Conservation (phyloP, 1,140 invertebrate genomes). For the Orchesella cincta region DNA sequence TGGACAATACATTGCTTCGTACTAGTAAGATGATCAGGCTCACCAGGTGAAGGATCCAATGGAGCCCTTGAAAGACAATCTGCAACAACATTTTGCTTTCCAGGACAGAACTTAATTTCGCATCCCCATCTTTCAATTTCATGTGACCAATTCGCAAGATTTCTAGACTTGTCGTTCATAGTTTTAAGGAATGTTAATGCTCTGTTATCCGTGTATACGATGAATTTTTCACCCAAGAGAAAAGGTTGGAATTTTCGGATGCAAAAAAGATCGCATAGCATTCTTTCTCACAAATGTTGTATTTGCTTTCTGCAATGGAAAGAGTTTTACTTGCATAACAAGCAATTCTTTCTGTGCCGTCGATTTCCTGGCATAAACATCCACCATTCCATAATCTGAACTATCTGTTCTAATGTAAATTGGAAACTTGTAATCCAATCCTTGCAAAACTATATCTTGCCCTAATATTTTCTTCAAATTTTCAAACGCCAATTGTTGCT, state of each 20-base stretch:
- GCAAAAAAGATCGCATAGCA: conserved; percentile 37
- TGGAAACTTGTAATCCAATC: conserved; percentile 39
- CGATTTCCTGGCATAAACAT: conserved; percentile 32
- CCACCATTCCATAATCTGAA: conserved; percentile 34
- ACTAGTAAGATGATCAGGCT: conserved; percentile 25
- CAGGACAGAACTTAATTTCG: conserved; percentile 52
- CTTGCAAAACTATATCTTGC: conserved; percentile 35
- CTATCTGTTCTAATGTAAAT: conserved; percentile 39
- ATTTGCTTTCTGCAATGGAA: conserved; percentile 24
- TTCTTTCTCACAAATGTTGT: conserved; percentile 35
- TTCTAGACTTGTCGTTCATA: conserved; percentile 17
- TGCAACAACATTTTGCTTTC: conserved; percentile 44
- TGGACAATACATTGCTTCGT: neutral
- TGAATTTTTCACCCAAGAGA: conserved; percentile 35
- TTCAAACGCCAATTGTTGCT: conserved; percentile 46
- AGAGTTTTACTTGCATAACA: conserved; percentile 34
- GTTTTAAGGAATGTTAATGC: conserved; percentile 33
- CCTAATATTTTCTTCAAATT: conserved; percentile 32
- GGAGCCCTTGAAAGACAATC: conserved; percentile 46
- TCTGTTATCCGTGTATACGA: conserved; percentile 36
- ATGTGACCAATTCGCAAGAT: conserved; percentile 42
- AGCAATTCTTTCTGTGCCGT: conserved; percentile 31
- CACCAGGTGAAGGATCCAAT: neutral
- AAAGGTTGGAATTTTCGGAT: conserved; percentile 40
- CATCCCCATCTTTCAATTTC: conserved; percentile 44